These are phyloP conservation scores for Montipora sp. DNA, from an alignment of 64 coral and sea anemone genomes.

Conservation along the genomic window DNA sequence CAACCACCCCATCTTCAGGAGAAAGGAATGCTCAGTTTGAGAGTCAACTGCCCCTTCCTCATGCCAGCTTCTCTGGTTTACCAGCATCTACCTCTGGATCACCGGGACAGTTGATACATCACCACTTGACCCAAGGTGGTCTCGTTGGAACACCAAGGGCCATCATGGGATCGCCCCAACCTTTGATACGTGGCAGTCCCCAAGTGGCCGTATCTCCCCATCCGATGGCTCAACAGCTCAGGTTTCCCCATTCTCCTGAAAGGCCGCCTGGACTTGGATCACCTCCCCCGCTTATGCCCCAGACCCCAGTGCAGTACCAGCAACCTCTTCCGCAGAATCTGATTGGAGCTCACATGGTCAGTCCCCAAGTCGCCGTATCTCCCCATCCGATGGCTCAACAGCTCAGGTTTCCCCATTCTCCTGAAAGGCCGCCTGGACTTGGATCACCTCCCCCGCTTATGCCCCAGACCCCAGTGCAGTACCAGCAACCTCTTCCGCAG, in stretches of 20 bases:
- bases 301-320: not conserved
- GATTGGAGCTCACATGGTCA: conserved; percentile 41
- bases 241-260: not conserved
- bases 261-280: not conserved
- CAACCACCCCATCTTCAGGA: not conserved
- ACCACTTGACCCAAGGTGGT: not conserved
- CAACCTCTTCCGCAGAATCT: not conserved
- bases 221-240: not conserved
- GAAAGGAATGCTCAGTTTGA: not conserved
- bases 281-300: not conserved
- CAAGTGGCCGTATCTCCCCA: not conserved
- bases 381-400: not conserved
- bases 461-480: not conserved
- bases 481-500: not conserved
- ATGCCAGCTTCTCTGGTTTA: not conserved
- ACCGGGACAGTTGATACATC: not conserved
- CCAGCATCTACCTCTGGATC: not conserved
- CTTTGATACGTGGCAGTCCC: not conserved
- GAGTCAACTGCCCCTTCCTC: not conserved
- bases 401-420: not conserved
- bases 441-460: not conserved
- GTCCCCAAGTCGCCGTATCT: not conserved
- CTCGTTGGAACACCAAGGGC: not conserved
- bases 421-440: not conserved
- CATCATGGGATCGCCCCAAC: not conserved